These are phyloP conservation scores for Stenchaetothrips biformis DNA, from an alignment of 2,888 invertebrate species.

Conservation along the genomic window DNA sequence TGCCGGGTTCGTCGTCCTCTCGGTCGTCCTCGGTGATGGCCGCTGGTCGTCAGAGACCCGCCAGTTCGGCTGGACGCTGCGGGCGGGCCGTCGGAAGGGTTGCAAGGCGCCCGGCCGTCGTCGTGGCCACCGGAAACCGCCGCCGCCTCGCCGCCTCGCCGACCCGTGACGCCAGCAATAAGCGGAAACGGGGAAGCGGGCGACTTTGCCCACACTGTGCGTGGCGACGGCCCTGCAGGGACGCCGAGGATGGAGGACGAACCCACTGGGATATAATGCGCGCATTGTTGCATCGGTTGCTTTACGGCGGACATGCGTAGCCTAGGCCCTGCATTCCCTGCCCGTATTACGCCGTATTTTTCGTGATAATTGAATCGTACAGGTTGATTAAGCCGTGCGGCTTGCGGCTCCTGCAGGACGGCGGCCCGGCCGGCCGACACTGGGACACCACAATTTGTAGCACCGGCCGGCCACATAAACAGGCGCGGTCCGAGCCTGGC, in stretches of 20 bases:
- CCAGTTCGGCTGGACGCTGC: no score
- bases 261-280: no score
- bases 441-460: not conserved
- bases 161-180: not conserved
- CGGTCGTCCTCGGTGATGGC: no score
- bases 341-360: conserved; percentile 4
- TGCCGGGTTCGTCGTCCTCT: no score
- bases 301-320: no score
- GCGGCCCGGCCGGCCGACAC: no score
- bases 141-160: not conserved
- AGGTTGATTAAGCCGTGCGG: conserved; percentile 2
- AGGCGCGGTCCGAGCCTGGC: not conserved
- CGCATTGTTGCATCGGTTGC: no score
- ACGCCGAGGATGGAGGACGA: no score
- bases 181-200: not conserved
- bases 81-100: not conserved
- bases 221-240: not conserved
- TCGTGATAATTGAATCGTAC: conserved; percentile 23
- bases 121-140: not conserved
- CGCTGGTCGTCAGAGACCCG: no score
- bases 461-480: not conserved
- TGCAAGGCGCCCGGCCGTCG: not conserved
- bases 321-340: not conserved
- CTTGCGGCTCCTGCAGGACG: not conserved
- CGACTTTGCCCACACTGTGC: not conserved